A percentile compares a stretch with the other conserved stretches of the same genome.
phyloP scores from a whole-genome alignment of 2,113 vertebrate species.

The Cyprinodon brontotheroides region DNA sequence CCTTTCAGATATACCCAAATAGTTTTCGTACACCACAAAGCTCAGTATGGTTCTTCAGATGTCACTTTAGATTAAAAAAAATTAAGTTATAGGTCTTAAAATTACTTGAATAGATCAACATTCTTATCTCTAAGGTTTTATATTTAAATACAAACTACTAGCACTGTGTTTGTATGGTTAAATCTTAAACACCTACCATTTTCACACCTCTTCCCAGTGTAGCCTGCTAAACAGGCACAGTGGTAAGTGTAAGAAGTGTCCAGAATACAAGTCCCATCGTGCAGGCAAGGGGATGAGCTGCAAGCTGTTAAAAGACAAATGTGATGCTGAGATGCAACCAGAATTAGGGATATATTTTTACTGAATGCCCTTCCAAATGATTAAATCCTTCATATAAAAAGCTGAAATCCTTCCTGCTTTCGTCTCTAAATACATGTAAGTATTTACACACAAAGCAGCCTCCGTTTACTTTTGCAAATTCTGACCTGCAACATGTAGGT shows the following conservation, averaged over 20 bases:
- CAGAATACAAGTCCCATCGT: slow-evolving; percentile 92
- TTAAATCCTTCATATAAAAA: slow-evolving; percentile 10
- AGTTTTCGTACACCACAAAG: background rate
- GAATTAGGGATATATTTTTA: slow-evolving; percentile 5
- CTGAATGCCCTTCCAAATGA: background rate
- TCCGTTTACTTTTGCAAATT: slow-evolving; percentile 49
- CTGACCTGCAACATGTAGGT: slow-evolving; percentile 12
- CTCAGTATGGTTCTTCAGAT: background rate
- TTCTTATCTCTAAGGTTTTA: background rate
- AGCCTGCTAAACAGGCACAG: slow-evolving; percentile 94
- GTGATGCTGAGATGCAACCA: slow-evolving; percentile 3
- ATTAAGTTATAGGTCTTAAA: background rate
- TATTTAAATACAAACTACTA: background rate
- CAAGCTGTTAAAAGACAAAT: slow-evolving; percentile 81
- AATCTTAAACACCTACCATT: slow-evolving; percentile 77
- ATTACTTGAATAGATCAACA: background rate
- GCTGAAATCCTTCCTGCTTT: slow-evolving; percentile 24
- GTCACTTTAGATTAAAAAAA: slow-evolving; percentile 18
- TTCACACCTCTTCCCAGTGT: slow-evolving; percentile 91
- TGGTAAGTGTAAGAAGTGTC: slow-evolving; percentile 83
- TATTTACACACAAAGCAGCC: slow-evolving; percentile 29
- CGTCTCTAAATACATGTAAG: slow-evolving; percentile 8
- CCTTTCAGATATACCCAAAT: slow-evolving; percentile 7
- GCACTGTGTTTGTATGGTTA: background rate
- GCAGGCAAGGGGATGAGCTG: slow-evolving; percentile 92